A percentile compares a stretch with the other conserved stretches of the same genome.
phyloP scores from a whole-genome alignment of 1,140 invertebrate species.

The Leptonema lineaticorne region DNA sequence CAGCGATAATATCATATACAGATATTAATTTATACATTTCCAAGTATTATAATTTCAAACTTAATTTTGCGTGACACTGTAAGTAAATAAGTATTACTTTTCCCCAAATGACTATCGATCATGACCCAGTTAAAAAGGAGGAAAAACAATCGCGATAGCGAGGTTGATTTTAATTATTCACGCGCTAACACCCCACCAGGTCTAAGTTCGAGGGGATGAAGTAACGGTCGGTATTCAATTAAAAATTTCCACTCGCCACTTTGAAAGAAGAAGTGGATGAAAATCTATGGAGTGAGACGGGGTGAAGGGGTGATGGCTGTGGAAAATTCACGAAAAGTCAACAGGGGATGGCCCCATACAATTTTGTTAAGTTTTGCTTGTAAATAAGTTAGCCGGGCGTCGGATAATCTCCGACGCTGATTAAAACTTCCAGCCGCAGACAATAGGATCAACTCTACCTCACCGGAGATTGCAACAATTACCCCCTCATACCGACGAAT shows the following conservation, averaged over 20 bases:
- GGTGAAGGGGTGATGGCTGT: too few species aligned
- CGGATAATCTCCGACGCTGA: slow-evolving; percentile 37
- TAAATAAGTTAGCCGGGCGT: slow-evolving; percentile 34
- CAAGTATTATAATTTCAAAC: too few species aligned
- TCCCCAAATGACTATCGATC: too few species aligned
- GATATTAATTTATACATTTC: too few species aligned
- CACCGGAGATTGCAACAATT: slow-evolving; percentile 12
- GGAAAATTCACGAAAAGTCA: not conserved
- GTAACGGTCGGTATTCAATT: slow-evolving; percentile 25
- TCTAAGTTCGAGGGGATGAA: too few species aligned
- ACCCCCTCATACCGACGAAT: not conserved
- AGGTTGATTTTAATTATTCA: not conserved
- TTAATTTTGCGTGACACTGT: too few species aligned
- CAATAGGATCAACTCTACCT: slow-evolving; percentile 34
- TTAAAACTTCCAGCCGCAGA: slow-evolving; percentile 38
- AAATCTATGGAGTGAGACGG: too few species aligned
- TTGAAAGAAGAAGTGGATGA: too few species aligned
- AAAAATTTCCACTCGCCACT: slow-evolving; percentile 25
- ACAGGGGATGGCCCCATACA: slow-evolving; percentile 29
- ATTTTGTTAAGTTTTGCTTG: slow-evolving; percentile 38
- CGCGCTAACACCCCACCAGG: not conserved
- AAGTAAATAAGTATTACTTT: too few species aligned
- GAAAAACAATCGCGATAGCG: too few species aligned
- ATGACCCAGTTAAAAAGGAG: too few species aligned
- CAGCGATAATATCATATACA: too few species aligned